Evolutionary conservation across 2,113 vertebrate species (phyloP).

Genomic region (Corydoras maculifer): DNA sequence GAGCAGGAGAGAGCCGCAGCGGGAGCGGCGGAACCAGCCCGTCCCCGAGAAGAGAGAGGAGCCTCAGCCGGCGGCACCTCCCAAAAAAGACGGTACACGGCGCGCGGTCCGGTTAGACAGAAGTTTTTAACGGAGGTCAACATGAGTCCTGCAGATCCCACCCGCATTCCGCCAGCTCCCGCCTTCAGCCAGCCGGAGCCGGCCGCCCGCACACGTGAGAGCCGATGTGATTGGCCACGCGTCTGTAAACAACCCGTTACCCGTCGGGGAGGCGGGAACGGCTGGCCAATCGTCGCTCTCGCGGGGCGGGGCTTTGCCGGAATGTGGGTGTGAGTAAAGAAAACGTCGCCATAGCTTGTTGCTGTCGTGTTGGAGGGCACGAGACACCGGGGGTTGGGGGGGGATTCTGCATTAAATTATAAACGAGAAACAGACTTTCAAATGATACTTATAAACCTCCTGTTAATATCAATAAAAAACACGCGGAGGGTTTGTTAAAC

Average conservation of each 20-base stretch:
- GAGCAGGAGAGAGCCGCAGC: conserved; percentile 85
- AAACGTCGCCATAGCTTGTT: neutral
- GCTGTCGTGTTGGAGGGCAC: neutral
- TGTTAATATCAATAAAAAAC: no score
- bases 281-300: neutral
- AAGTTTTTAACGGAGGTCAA: conserved; percentile 12
- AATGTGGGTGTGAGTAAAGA: conserved; percentile 10
- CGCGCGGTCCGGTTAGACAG: neutral
- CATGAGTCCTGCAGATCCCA: conserved; percentile 6
- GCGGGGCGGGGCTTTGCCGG: neutral
- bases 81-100: conserved; percentile 78
- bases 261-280: neutral
- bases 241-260: neutral
- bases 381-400: rapidly evolving
- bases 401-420: neutral
- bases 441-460: no score
- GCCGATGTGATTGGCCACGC: neutral
- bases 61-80: conserved; percentile 65
- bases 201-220: neutral
- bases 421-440: no score
- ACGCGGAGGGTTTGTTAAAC: no score
- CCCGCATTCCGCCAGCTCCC: neutral
- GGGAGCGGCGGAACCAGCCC: conserved; percentile 80
- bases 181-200: neutral
- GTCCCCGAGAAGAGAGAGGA: conserved; percentile 77